A percentile compares a stretch with the other conserved stretches of the same genome.
These are phyloP conservation scores for Ptychodera flava DNA, from an alignment of 35 echinoderm and acorn worm genomes.

Conservation along the genomic window DNA sequence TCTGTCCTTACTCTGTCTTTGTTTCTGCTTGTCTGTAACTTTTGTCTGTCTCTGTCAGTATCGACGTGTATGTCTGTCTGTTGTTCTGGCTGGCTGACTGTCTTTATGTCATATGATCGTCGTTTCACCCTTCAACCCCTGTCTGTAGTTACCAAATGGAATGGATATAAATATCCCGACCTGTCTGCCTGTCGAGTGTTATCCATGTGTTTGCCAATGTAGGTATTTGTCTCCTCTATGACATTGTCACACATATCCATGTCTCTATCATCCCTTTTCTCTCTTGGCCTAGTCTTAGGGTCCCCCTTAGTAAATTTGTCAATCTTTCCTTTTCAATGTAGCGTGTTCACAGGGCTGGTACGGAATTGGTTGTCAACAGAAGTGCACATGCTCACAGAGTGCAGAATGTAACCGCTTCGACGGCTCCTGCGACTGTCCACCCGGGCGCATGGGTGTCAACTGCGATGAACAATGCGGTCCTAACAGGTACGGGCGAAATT, in stretches of 20 bases:
- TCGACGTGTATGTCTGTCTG: neutral
- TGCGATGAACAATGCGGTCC: slow-evolving; percentile 13
- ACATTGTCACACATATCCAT: neutral
- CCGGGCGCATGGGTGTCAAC: slow-evolving; percentile 49
- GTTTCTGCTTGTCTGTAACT: neutral
- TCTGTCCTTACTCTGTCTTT: neutral
- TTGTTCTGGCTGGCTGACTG: neutral
- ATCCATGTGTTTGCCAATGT: neutral
- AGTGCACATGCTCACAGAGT: slow-evolving; percentile 16
- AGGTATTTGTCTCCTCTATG: neutral
- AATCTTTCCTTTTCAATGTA: neutral
- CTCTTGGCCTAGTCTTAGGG: neutral
- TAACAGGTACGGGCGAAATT: slow-evolving; percentile 46
- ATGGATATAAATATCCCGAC: no score
- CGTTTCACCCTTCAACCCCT: no score
- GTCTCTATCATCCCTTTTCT: neutral
- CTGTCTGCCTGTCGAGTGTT: neutral
- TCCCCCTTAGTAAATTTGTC: neutral
- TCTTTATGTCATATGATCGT: no score
- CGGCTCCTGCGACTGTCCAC: slow-evolving; percentile 28
- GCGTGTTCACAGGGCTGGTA: neutral
- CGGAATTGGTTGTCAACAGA: neutral
- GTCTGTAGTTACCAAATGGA: no score
- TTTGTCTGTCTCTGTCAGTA: neutral
- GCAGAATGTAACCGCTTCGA: slow-evolving; percentile 31